Conservation (phyloP, 2,113 vertebrate species). For the Eretmochelys imbricata region DNA sequence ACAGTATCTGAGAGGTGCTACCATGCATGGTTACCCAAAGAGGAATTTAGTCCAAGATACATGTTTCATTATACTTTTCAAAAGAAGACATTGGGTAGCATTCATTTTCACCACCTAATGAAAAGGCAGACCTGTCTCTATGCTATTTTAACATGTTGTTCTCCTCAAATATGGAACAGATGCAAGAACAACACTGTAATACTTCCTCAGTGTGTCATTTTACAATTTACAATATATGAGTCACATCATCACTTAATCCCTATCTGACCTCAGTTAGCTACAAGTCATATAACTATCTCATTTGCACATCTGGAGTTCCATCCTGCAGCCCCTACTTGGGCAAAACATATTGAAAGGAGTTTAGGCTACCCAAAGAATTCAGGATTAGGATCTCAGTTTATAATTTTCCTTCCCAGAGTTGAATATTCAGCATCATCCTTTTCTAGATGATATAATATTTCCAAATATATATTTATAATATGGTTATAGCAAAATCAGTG, state of each 20-base stretch:
- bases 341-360: background rate
- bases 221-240: background rate
- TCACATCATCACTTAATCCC: background rate
- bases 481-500: background rate
- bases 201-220: accelerated
- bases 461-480: background rate
- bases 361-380: background rate
- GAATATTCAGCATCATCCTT: background rate
- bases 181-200: background rate
- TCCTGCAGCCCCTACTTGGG: background rate
- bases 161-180: background rate
- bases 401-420: background rate
- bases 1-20: background rate
- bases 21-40: background rate
- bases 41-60: background rate
- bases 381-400: background rate
- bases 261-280: background rate
- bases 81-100: background rate
- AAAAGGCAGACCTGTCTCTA: accelerated
- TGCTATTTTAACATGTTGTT: background rate
- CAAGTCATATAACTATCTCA: background rate
- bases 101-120: background rate
- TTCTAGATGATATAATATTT: background rate
- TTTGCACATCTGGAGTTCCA: background rate
- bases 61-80: background rate